A percentile compares a stretch with the other conserved stretches of the same genome.
These are phyloP conservation scores for Calameuta pallipes DNA, from an alignment of 2,888 invertebrate species.

Conservation along the genomic window DNA sequence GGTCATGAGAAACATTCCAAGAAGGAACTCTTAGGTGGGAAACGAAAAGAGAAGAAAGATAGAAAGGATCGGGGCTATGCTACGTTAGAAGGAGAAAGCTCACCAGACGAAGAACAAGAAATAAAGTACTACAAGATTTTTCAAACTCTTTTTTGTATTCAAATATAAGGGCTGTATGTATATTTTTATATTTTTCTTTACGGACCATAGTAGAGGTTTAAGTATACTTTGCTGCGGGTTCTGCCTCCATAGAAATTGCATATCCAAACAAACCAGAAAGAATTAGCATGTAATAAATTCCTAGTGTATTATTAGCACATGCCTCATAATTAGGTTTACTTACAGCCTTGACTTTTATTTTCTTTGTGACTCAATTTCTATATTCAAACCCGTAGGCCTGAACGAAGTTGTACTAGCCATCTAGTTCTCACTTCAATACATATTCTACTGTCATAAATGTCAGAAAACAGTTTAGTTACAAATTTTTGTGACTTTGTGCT, in stretches of 20 bases:
- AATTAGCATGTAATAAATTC: neutral
- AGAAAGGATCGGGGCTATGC: slow-evolving; percentile 92
- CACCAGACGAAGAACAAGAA: slow-evolving; percentile 88
- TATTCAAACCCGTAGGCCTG: neutral
- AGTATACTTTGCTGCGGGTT: neutral
- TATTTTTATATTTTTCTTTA: slow-evolving; percentile 14
- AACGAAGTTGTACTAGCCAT: neutral
- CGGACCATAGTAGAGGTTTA: neutral
- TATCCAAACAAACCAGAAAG: neutral
- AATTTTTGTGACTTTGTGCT: slow-evolving; percentile 35
- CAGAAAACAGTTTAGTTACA: slow-evolving; percentile 35
- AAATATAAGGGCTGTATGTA: slow-evolving; percentile 30
- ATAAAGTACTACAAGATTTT: slow-evolving; percentile 71
- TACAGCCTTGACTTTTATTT: neutral
- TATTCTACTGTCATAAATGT: slow-evolving; percentile 3
- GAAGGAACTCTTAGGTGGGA: slow-evolving; percentile 81
- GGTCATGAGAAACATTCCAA: slow-evolving; percentile 83
- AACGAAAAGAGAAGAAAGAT: slow-evolving; percentile 87
- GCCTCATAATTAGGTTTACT: slow-evolving; percentile 2
- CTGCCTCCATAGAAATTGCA: neutral
- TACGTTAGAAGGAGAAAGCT: slow-evolving; percentile 92
- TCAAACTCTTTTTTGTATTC: neutral
- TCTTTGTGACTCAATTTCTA: neutral
- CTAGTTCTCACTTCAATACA: neutral
- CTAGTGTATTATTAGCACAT: neutral